Evolutionary conservation across 2,797 vertebrate species (phyloP).

Genomic region (Iguana delicatissima): DNA sequence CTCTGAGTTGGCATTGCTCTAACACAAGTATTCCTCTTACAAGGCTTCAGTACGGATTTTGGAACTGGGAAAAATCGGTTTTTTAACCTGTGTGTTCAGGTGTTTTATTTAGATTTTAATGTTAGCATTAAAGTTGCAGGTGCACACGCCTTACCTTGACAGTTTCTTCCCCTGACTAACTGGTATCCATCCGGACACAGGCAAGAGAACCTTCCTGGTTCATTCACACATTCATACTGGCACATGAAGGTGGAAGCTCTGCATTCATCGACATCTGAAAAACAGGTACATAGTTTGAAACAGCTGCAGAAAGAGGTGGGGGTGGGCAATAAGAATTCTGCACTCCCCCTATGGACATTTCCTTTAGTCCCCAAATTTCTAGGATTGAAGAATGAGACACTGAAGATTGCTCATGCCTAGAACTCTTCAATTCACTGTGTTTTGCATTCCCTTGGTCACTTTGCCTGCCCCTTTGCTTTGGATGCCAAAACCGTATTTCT

Average conservation of each 20-base stretch:
- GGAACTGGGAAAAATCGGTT: background rate
- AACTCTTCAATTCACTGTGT: too few species aligned
- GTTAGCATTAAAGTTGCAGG: background rate
- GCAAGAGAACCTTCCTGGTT: slow-evolving; percentile 92
- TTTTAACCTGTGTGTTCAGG: background rate
- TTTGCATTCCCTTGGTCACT: too few species aligned
- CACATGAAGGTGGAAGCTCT: slow-evolving; percentile 93
- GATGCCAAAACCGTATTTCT: too few species aligned
- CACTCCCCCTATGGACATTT: background rate
- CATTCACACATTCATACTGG: slow-evolving; percentile 94
- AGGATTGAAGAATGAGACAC: too few species aligned
- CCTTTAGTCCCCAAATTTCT: background rate
- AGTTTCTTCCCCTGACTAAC: slow-evolving; percentile 91
- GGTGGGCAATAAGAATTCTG: background rate
- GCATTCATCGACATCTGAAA: slow-evolving; percentile 94
- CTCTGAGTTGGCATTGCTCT: background rate
- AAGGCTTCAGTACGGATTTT: background rate
- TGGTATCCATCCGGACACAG: slow-evolving; percentile 96
- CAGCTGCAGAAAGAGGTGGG: background rate
- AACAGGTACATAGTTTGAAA: slow-evolving; percentile 44
- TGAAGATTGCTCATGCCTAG: too few species aligned
- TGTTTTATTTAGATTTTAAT: background rate
- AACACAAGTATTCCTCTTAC: too few species aligned
- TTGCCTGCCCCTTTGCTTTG: too few species aligned
- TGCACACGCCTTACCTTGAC: slow-evolving; percentile 86